Evolutionary conservation across 2,797 vertebrate species (phyloP).

Genomic region (Phrynocephalus vlangalii): DNA sequence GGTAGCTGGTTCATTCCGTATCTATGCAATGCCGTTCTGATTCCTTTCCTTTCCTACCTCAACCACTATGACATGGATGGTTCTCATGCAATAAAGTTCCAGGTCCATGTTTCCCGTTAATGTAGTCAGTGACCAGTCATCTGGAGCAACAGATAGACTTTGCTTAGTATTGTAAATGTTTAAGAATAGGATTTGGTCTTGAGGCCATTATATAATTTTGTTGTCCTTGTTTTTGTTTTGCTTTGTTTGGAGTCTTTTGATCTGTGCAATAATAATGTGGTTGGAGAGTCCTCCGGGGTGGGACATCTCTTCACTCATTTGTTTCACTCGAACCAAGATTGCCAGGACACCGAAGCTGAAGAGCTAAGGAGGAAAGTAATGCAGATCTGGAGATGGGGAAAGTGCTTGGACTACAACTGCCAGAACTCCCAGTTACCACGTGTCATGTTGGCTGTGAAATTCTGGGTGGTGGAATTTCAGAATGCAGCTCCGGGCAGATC

Average conservation of each 20-base stretch:
- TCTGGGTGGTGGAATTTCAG: background rate
- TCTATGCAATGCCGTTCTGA: background rate
- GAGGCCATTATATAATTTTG: background rate
- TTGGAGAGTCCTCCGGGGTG: background rate
- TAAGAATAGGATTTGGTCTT: background rate
- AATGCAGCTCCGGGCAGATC: too few species aligned
- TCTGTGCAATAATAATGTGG: background rate
- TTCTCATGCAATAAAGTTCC: background rate
- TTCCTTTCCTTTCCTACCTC: conserved; percentile 9
- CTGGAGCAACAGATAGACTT: background rate
- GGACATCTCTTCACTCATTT: background rate
- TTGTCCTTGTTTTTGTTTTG: background rate
- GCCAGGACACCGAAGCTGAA: background rate
- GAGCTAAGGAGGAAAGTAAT: too few species aligned
- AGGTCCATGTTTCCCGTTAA: background rate
- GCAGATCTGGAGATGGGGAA: background rate
- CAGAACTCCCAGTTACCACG: too few species aligned
- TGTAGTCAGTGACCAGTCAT: background rate
- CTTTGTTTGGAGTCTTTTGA: background rate
- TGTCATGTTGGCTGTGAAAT: too few species aligned
- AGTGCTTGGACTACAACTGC: background rate
- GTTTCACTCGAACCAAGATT: background rate
- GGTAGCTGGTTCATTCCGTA: background rate
- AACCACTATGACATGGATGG: background rate
- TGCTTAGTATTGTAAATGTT: background rate